Percentiles rank a stretch among this genome's conserved stretches.
These are phyloP conservation scores for Zeugodacus cucurbitae DNA, from an alignment of 1,140 invertebrate genomes.

Conservation along the genomic window DNA sequence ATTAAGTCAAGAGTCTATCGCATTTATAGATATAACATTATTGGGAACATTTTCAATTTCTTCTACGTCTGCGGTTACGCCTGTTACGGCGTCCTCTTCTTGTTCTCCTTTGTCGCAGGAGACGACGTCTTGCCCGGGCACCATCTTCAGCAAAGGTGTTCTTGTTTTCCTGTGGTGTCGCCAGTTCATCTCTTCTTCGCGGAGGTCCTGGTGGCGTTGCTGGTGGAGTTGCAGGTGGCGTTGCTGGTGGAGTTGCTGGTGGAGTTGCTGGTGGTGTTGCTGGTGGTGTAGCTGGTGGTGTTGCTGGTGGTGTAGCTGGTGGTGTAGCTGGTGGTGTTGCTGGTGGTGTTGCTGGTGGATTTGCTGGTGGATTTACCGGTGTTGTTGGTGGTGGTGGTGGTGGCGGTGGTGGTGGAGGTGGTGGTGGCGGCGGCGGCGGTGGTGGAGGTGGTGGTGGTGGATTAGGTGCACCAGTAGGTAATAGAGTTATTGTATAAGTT, in stretches of 20 bases:
- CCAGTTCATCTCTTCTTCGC: too few relatives aligned
- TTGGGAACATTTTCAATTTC: too few relatives aligned
- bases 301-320: background rate
- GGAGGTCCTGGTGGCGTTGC: background rate
- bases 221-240: background rate
- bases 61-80: background rate
- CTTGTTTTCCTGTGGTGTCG: background rate
- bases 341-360: too few relatives aligned
- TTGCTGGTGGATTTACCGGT: too few relatives aligned
- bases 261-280: background rate
- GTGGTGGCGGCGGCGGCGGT: background rate
- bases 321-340: background rate
- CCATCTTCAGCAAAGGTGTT: background rate
- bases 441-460: background rate
- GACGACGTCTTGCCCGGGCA: background rate
- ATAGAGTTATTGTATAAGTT: background rate
- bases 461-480: background rate
- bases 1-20: too few relatives aligned
- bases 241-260: background rate
- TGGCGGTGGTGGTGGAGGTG: background rate
- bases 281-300: background rate
- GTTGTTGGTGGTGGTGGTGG: too few relatives aligned
- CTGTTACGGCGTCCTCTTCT: background rate
- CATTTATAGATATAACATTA: too few relatives aligned
- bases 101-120: background rate